phyloP scores from a whole-genome alignment of 1,140 invertebrate genomes.

The Saxidomus purpurata region DNA sequence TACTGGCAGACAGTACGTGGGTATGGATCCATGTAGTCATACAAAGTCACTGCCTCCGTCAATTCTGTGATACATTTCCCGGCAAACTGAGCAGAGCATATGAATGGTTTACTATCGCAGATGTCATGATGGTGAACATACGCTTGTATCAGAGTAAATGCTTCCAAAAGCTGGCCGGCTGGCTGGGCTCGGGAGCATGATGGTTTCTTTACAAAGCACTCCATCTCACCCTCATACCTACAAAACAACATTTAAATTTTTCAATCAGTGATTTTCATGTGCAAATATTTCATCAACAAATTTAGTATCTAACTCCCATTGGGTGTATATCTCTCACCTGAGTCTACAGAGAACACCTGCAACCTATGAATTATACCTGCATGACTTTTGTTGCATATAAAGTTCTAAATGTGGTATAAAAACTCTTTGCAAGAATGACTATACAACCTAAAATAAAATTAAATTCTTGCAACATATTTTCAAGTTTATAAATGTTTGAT shows the following conservation, averaged over 20 bases:
- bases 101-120: not conserved
- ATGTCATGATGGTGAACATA: not conserved
- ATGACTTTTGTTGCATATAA: too few relatives aligned
- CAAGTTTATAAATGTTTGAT: too few relatives aligned
- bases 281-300: too few relatives aligned
- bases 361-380: too few relatives aligned
- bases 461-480: too few relatives aligned
- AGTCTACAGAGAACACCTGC: too few relatives aligned
- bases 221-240: not conserved
- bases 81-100: not conserved
- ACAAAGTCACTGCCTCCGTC: not conserved
- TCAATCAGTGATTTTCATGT: too few relatives aligned
- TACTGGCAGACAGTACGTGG: not conserved
- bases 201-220: not conserved
- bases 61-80: conserved; percentile 12
- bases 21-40: not conserved
- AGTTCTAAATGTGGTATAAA: too few relatives aligned
- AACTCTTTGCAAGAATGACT: too few relatives aligned
- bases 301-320: too few relatives aligned
- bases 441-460: too few relatives aligned
- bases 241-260: not conserved
- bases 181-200: not conserved
- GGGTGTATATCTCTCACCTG: too few relatives aligned
- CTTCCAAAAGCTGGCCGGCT: not conserved
- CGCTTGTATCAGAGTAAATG: not conserved